Base-by-base conservation (phyloP, 2,113 vertebrate species). In the Drymodes brunneopygia region DNA sequence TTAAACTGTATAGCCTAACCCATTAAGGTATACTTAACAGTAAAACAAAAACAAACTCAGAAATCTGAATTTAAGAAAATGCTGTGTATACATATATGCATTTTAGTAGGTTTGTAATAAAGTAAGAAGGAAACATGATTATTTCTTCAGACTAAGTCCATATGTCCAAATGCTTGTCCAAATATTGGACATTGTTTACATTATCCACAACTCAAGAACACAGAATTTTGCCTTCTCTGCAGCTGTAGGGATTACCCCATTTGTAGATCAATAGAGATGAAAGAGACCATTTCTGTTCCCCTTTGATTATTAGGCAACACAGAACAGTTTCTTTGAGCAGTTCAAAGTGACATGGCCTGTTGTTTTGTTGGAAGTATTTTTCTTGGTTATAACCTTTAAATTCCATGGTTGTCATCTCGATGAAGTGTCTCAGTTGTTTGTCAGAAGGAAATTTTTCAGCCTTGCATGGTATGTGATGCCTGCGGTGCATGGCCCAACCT, bases 401-500 rank as follows among this genome's bases (percentile, higher is more conserved):
- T 72, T 72, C 24, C 53, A 6, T 0, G 1, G 29, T 45, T 51
- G 16, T 22, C 3, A 1, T 50, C n/a, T 75, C 3, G 2, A 4
- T 47, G 51, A 73, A 23, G 20, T 33, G 47, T 35, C 65, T 64
- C 38, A 58, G 1, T 22, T 53, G n/a, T 50, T 75, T 61, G 28
- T 60, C 3, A 2, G 28, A 73, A 86, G 65, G 50, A 40, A 70
- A 48, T 66, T 61, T 75, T 77, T 65, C 57, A 80, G 23, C 19
- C 53, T 58, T 38, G 19, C 25, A 0, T 22, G 72, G 2, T n/a
- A 9, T 28, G 6, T n/a, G 50, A 15, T 42, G 29, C 21, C 47
- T 66, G 2, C 29, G 35, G 15, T 38, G 24, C 4, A 2, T 17
- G 53, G 35, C 21, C 40, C 60, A 56, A 1, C 8, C 35, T 84